phyloP scores from a whole-genome alignment of 2,113 vertebrate species.

The Mesembrinibis cayennensis region DNA sequence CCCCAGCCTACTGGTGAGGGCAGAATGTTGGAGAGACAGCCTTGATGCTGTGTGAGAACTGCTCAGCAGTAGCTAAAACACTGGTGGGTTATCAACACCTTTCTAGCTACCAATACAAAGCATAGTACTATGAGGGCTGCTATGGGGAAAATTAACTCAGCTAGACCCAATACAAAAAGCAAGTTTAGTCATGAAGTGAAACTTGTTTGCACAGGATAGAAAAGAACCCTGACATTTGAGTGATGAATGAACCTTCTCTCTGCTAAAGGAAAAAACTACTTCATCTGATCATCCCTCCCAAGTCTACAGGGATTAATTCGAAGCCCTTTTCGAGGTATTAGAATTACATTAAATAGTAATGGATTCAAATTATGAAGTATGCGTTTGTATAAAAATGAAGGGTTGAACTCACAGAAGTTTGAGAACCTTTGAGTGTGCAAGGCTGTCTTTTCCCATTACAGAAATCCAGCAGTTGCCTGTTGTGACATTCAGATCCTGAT shows the following conservation, averaged over 20 bases:
- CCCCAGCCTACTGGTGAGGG: background rate
- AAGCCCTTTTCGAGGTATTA: background rate
- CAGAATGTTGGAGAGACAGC: background rate
- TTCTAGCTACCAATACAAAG: background rate
- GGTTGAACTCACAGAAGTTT: background rate
- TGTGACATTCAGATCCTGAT: background rate
- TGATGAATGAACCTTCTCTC: background rate
- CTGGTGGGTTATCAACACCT: background rate
- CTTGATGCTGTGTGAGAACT: background rate
- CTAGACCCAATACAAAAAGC: background rate
- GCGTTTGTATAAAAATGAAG: background rate
- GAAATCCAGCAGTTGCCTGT: background rate
- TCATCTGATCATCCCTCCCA: background rate
- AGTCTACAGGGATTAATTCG: background rate
- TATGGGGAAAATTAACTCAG: background rate
- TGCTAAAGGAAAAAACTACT: background rate
- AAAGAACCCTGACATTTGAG: background rate
- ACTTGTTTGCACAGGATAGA: background rate
- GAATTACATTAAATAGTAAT: background rate
- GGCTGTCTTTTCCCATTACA: background rate
- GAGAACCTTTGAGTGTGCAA: background rate
- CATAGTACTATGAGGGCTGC: background rate
- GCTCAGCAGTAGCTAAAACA: background rate
- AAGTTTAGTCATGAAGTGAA: background rate
- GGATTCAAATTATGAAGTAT: background rate